A percentile compares a stretch with the other conserved stretches of the same genome.
phyloP scores from a whole-genome alignment of 2,888 invertebrate species.

The Entomobrya multifasciata region DNA sequence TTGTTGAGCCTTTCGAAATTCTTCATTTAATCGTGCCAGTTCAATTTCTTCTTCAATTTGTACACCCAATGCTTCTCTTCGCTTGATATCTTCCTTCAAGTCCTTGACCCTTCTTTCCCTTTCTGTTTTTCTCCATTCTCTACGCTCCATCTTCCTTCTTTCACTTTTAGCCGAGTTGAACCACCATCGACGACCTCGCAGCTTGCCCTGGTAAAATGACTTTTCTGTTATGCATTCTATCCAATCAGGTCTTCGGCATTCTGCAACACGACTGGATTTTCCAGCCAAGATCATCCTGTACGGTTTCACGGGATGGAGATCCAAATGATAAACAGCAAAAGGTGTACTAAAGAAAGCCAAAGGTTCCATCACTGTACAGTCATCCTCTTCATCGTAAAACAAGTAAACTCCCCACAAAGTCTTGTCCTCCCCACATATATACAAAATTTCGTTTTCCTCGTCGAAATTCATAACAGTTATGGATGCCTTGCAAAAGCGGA shows the following conservation, averaged over 20 bases:
- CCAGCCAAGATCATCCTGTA: slow-evolving; percentile 75
- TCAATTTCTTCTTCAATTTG: slow-evolving; percentile 77
- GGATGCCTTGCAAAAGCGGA: slow-evolving; percentile 68
- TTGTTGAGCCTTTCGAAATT: slow-evolving; percentile 70
- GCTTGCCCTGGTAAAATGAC: slow-evolving; percentile 75
- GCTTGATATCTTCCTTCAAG: slow-evolving; percentile 82
- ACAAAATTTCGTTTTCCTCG: slow-evolving; percentile 73
- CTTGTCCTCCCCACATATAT: slow-evolving; percentile 75
- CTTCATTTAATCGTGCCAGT: slow-evolving; percentile 71
- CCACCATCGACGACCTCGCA: slow-evolving; percentile 76
- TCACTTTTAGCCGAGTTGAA: slow-evolving; percentile 84
- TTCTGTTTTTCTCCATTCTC: slow-evolving; percentile 83
- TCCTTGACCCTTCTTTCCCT: slow-evolving; percentile 84
- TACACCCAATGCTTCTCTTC: slow-evolving; percentile 50
- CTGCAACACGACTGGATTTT: slow-evolving; percentile 72
- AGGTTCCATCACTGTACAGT: slow-evolving; percentile 68
- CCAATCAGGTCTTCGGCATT: slow-evolving; percentile 77
- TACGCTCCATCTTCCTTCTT: slow-evolving; percentile 84
- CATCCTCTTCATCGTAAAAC: slow-evolving; percentile 65
- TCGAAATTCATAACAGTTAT: slow-evolving; percentile 74
- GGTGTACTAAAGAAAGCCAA: slow-evolving; percentile 74
- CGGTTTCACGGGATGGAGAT: slow-evolving; percentile 74
- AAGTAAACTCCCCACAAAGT: slow-evolving; percentile 74
- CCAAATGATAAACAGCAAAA: slow-evolving; percentile 73
- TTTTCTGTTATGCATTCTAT: slow-evolving; percentile 62